These are phyloP conservation scores for Tridacna crocea DNA, from an alignment of 2,888 invertebrate genomes.

Conservation along the genomic window DNA sequence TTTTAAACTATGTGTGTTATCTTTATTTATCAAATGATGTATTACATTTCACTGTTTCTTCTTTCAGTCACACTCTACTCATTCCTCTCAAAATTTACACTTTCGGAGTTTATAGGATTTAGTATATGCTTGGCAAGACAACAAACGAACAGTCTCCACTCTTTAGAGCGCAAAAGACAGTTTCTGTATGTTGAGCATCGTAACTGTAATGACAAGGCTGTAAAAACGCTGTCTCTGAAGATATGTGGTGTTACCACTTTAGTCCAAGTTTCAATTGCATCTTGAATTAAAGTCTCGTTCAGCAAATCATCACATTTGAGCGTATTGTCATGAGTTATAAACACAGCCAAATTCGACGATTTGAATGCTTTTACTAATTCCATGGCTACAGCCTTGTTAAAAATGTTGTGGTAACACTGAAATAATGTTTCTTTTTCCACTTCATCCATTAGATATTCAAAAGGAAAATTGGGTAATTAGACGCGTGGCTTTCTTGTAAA, in stretches of 20 bases:
- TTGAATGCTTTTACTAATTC: constrained; percentile 2
- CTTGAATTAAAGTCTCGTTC: background rate
- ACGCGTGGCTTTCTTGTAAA: background rate
- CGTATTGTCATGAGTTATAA: background rate
- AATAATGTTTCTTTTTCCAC: background rate
- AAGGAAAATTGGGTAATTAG: background rate
- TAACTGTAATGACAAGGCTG: constrained; percentile 3
- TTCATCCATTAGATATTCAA: constrained; percentile 5
- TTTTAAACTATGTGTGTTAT: no score
- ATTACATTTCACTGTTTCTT: no score
- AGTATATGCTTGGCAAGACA: background rate
- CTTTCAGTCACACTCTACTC: background rate
- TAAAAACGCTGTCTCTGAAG: background rate
- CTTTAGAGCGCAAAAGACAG: background rate
- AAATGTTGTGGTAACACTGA: background rate
- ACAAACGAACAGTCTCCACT: background rate
- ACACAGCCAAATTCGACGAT: background rate
- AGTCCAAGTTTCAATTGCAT: constrained; percentile 6
- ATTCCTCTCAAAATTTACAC: background rate
- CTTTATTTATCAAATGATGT: no score
- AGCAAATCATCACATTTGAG: constrained; percentile 6
- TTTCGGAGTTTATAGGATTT: background rate
- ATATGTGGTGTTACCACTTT: background rate
- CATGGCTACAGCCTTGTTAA: background rate
- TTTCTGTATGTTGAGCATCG: background rate